Evolutionary conservation across 2,797 vertebrate genomes (phyloP).

Genomic region (Pipistrellus kuhlii): DNA sequence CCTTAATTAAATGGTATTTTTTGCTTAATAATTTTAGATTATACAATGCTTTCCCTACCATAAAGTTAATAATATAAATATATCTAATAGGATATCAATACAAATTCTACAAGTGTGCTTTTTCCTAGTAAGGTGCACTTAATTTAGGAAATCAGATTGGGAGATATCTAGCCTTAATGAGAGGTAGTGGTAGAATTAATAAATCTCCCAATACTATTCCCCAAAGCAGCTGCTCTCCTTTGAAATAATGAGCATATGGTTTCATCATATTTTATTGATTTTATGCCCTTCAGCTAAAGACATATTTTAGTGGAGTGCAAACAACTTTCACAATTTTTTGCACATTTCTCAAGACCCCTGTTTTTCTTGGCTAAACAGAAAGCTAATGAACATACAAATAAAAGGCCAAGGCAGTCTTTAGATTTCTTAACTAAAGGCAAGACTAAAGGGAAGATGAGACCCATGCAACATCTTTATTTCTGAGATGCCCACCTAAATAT

Average conservation of each 20-base stretch:
- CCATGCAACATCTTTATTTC: constrained; percentile 54
- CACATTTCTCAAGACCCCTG: constrained; percentile 81
- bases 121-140: constrained; percentile 80
- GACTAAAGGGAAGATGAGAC: not conserved
- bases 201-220: constrained; percentile 87
- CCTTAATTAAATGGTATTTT: constrained; percentile 64
- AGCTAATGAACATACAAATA: constrained; percentile 80
- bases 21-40: constrained; percentile 74
- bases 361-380: constrained; percentile 83
- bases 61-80: constrained; percentile 77
- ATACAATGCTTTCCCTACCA: constrained; percentile 74
- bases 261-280: constrained; percentile 90
- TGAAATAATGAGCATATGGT: constrained; percentile 90
- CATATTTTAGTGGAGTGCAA: constrained; percentile 87
- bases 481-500: not conserved
- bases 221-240: constrained; percentile 88
- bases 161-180: constrained; percentile 86
- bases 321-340: constrained; percentile 85
- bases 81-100: constrained; percentile 77
- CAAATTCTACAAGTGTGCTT: constrained; percentile 78
- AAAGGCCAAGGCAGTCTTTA: constrained; percentile 68
- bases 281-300: constrained; percentile 88
- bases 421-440: constrained; percentile 35
- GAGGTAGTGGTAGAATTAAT: constrained; percentile 87
- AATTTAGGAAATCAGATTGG: constrained; percentile 85